Evolutionary conservation across 2,113 vertebrate species (phyloP), one percentile per base, ranked within the genome.

Genomic region (Gymnobelideus leadbeateri): DNA sequence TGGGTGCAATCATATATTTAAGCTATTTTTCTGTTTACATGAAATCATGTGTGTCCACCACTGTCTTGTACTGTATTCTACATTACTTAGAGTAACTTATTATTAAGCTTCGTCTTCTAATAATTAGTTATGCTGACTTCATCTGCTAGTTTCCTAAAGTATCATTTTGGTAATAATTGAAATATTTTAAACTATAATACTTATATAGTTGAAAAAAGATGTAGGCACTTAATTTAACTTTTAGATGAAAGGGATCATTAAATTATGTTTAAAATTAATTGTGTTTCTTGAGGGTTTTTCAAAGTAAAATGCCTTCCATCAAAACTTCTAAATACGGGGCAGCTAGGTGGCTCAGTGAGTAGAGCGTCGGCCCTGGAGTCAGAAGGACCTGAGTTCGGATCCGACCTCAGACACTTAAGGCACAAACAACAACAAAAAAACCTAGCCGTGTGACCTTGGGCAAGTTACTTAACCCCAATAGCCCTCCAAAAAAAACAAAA

Each of bases 1-100:
- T 98, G 98, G 98, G 98, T 98, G 98, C 98, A 96, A 96, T 98
- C 98, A 98, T 98, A 98, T 92, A 94, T 98, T 98, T 98, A 97
- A 98, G 97, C 97, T 97, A 95, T 97, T 97, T 97, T 97, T 96
- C 98, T 97, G 97, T 98, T 98, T 97, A 96, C 98, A 97, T 98
- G 97, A 97, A 97, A 96, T 97, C 98, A 98, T 98, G 98, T 51
- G 93, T 98, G 98, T 98, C 97, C 97, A 97, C 97, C 98, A 97
- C 97, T 98, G 98, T 98, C 97, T 96, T 95, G 95, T 98, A 98
- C 98, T 95, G 92, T 93, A 96, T 97, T 97, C 96, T 98, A 97
- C 98, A 98, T 98, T 98, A 98, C 97, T 98, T 98, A 96, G 96
- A 98, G 97, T 98, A 97, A 98, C 98, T 98, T 97, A 97, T 98